Conservation (phyloP, 2,888 invertebrate species). For the Psylliodes chrysocephalus region DNA sequence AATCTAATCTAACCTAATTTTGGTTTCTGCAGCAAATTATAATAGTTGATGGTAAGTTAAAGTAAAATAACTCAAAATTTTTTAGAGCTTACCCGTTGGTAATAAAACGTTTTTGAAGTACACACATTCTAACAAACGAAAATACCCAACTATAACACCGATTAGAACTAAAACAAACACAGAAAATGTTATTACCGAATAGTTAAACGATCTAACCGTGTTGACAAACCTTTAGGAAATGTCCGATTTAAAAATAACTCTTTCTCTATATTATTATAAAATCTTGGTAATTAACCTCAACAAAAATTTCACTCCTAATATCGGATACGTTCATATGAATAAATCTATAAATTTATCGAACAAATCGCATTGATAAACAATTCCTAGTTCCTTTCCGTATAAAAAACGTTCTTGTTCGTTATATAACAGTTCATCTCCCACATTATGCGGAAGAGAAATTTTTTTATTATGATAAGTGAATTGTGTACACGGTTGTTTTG, state of each 20-base stretch:
- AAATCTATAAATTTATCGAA: neutral
- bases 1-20: no score
- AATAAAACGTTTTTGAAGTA: no score
- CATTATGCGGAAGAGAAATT: neutral
- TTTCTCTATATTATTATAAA: neutral
- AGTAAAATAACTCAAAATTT: no score
- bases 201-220: neutral
- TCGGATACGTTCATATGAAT: neutral
- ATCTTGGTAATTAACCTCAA: neutral
- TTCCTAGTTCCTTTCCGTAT: neutral
- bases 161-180: no score
- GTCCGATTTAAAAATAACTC: neutral
- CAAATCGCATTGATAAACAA: neutral
- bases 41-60: no score
- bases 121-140: no score
- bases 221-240: neutral
- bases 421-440: constrained; percentile 1
- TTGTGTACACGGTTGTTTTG: neutral
- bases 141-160: no score
- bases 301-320: neutral
- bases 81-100: no score
- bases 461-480: neutral
- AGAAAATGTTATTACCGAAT: no score
- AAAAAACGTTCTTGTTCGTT: neutral
- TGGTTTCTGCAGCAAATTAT: no score